phyloP scores from a whole-genome alignment of 64 coral and sea anemone genomes.

The Porites lutea region DNA sequence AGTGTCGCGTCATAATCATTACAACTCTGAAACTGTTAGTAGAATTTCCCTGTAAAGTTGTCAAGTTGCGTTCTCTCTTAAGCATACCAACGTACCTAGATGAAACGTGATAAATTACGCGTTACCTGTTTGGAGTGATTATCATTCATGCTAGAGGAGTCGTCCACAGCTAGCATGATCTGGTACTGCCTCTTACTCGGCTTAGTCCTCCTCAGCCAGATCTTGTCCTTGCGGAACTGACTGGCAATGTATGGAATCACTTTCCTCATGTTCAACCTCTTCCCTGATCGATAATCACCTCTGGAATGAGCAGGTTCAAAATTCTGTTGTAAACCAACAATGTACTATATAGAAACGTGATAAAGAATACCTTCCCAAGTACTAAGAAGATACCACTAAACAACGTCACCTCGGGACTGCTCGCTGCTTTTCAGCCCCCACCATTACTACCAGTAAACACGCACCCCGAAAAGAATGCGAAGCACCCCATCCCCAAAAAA shows the following conservation, averaged over 20 bases:
- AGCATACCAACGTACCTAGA: no score
- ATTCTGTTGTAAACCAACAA: neutral
- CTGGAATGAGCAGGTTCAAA: slow-evolving; percentile 19
- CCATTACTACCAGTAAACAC: no score
- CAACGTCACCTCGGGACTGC: no score
- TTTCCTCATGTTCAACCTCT: slow-evolving; percentile 95
- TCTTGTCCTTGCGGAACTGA: slow-evolving; percentile 98
- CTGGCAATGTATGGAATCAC: slow-evolving; percentile 99
- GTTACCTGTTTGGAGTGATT: slow-evolving; percentile 99
- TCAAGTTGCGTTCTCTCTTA: no score
- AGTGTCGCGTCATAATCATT: no score
- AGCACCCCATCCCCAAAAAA: no score
- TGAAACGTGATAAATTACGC: neutral
- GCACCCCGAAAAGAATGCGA: no score
- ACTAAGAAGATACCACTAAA: no score
- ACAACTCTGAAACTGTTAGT: no score
- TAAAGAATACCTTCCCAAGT: no score
- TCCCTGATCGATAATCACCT: slow-evolving; percentile 96
- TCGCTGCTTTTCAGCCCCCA: no score
- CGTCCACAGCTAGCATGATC: slow-evolving; percentile 96
- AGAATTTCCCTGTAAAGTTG: no score
- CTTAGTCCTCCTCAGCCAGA: slow-evolving; percentile 96
- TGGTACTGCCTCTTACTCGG: slow-evolving; percentile 96
- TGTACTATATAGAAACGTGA: neutral
- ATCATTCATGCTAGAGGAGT: slow-evolving; percentile 98